Evolutionary conservation across 2,888 invertebrate genomes (phyloP).

Genomic region (Pandemis corylana): DNA sequence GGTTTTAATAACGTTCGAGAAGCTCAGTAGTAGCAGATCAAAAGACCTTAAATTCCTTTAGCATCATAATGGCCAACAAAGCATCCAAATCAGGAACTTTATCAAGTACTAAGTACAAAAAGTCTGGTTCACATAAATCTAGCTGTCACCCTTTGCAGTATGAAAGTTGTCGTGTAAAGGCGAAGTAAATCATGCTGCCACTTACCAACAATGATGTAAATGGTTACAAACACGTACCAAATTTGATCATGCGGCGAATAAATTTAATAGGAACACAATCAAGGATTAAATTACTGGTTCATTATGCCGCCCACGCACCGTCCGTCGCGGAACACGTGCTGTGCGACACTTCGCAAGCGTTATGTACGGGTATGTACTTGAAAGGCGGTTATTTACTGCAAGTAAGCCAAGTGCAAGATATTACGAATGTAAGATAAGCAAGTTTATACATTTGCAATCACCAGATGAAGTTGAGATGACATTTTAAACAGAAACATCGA

Average conservation of each 20-base stretch:
- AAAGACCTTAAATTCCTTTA: neutral
- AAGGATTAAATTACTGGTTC: constrained; percentile 83
- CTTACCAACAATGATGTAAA: constrained; percentile 71
- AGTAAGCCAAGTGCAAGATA: neutral
- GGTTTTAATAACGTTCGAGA: neutral
- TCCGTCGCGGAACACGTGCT: constrained; percentile 72
- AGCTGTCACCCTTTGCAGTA: constrained; percentile 49
- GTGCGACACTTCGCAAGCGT: constrained; percentile 69
- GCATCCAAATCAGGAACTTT: constrained; percentile 5
- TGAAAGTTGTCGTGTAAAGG: constrained; percentile 56
- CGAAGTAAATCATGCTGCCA: constrained; percentile 65
- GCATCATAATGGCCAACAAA: neutral
- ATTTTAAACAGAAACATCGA: too few species aligned
- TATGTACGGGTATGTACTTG: constrained; percentile 54
- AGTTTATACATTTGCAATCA: too few species aligned
- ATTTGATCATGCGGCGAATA: constrained; percentile 82
- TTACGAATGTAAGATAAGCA: neutral
- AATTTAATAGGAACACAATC: constrained; percentile 83
- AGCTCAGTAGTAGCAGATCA: neutral
- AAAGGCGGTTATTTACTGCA: neutral
- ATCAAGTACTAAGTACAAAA: neutral
- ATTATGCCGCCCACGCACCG: constrained; percentile 79
- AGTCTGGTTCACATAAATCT: constrained; percentile 8
- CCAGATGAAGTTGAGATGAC: too few species aligned
- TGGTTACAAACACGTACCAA: constrained; percentile 78